phyloP scores from a whole-genome alignment of 2,888 invertebrate genomes.

The Rhagium mordax region DNA sequence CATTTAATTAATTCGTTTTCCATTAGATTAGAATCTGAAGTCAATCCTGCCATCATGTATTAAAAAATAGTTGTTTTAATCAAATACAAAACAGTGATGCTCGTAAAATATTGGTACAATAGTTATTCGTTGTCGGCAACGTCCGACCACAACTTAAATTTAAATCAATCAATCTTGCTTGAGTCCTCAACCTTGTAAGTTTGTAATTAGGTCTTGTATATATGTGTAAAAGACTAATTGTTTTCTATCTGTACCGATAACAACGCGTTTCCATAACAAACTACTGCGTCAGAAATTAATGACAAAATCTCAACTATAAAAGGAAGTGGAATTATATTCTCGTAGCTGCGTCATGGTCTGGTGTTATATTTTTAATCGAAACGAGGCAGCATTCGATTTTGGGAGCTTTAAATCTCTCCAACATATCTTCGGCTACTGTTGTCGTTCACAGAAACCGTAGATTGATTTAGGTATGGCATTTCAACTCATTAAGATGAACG shows the following conservation, averaged over 20 bases:
- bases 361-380: slow-evolving; percentile 64
- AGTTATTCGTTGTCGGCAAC: too few relatives aligned
- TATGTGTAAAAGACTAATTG: slow-evolving; percentile 17
- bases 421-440: slow-evolving; percentile 60
- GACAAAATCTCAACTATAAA: slow-evolving; percentile 64
- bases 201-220: not conserved
- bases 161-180: slow-evolving; percentile 12
- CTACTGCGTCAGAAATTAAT: slow-evolving; percentile 65
- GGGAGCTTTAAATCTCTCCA: slow-evolving; percentile 57
- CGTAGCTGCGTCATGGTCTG: slow-evolving; percentile 61
- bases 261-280: slow-evolving; percentile 56
- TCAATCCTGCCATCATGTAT: too few relatives aligned
- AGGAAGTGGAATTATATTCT: slow-evolving; percentile 64
- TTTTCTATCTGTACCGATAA: slow-evolving; percentile 26
- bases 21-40: too few relatives aligned
- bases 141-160: too few relatives aligned
- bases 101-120: too few relatives aligned
- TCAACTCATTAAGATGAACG: slow-evolving; percentile 62
- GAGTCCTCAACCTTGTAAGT: not conserved
- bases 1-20: too few relatives aligned
- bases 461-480: slow-evolving; percentile 63
- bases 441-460: slow-evolving; percentile 57
- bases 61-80: too few relatives aligned
- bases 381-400: slow-evolving; percentile 53
- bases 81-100: too few relatives aligned